phyloP scores from a whole-genome alignment of 1,140 invertebrate genomes.

The Chlorops oryzae region DNA sequence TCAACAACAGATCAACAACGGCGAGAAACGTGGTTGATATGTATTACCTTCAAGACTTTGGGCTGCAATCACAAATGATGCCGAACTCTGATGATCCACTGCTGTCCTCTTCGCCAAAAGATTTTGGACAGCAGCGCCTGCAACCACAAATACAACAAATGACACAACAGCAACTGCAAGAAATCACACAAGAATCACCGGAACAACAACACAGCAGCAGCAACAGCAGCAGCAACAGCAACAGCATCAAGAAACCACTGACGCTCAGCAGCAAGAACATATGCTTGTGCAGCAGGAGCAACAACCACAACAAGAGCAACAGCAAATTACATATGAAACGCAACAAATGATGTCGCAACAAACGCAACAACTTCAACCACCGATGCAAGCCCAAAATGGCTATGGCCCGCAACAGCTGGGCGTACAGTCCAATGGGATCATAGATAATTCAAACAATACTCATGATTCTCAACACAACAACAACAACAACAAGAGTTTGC shows the following conservation, averaged over 20 bases:
- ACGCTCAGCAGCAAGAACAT: slow-evolving; percentile 19
- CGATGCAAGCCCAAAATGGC: slow-evolving; percentile 3
- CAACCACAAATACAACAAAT: slow-evolving; percentile 17
- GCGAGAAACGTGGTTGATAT: slow-evolving; percentile 44
- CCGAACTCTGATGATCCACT: slow-evolving; percentile 78
- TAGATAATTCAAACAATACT: not conserved
- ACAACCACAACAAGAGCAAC: not conserved
- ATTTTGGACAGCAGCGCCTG: slow-evolving; percentile 57
- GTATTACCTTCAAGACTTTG: slow-evolving; percentile 41
- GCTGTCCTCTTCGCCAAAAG: slow-evolving; percentile 71
- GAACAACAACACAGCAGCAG: slow-evolving; percentile 17
- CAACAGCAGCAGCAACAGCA: slow-evolving; percentile 18
- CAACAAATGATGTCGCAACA: too few relatives aligned
- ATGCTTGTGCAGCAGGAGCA: not conserved
- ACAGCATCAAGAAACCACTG: slow-evolving; percentile 15
- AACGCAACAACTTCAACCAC: not conserved
- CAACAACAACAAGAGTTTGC: slow-evolving; percentile 22
- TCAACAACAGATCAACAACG: too few relatives aligned
- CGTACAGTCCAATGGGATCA: slow-evolving; percentile 4
- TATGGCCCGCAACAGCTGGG: not conserved
- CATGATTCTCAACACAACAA: not conserved
- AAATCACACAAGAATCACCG: slow-evolving; percentile 13
- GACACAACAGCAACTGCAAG: slow-evolving; percentile 19
- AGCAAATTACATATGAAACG: not conserved
- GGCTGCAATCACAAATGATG: slow-evolving; percentile 69